These are phyloP conservation scores for Cuculus canorus DNA, from an alignment of 2,797 vertebrate species.

Conservation along the genomic window DNA sequence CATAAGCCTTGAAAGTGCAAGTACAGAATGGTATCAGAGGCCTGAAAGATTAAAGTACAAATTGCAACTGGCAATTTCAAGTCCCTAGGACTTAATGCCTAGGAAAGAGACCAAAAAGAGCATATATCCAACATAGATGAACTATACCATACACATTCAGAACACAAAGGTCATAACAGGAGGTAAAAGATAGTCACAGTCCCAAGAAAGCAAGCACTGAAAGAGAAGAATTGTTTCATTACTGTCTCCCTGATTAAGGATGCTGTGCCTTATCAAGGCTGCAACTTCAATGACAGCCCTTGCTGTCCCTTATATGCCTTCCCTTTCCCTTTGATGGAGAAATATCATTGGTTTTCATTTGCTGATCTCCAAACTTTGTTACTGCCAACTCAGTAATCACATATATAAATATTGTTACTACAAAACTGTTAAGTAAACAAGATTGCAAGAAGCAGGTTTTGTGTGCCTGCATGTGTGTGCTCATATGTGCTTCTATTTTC, in stretches of 20 bases:
- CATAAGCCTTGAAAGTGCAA: background rate
- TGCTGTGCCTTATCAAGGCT: background rate
- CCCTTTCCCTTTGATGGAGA: background rate
- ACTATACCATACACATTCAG: background rate
- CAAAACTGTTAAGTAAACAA: background rate
- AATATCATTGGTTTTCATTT: background rate
- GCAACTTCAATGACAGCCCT: background rate
- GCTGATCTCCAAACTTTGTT: background rate
- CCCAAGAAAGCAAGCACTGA: background rate
- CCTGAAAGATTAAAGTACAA: background rate
- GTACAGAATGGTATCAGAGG: background rate
- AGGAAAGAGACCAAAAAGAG: background rate
- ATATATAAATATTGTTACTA: background rate
- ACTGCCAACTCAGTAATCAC: background rate
- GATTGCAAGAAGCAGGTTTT: background rate
- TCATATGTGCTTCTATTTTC: background rate
- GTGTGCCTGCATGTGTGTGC: fast-evolving
- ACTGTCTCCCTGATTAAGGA: background rate
- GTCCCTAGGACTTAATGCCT: background rate
- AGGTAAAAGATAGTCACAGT: background rate
- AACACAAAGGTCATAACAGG: background rate
- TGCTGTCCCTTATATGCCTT: background rate
- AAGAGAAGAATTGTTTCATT: background rate
- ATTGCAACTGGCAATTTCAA: background rate
- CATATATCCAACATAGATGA: background rate